A percentile compares a stretch with the other conserved stretches of the same genome.
These are phyloP conservation scores for Peromyscus polionotus DNA, from an alignment of 2,113 vertebrate species.

Conservation along the genomic window DNA sequence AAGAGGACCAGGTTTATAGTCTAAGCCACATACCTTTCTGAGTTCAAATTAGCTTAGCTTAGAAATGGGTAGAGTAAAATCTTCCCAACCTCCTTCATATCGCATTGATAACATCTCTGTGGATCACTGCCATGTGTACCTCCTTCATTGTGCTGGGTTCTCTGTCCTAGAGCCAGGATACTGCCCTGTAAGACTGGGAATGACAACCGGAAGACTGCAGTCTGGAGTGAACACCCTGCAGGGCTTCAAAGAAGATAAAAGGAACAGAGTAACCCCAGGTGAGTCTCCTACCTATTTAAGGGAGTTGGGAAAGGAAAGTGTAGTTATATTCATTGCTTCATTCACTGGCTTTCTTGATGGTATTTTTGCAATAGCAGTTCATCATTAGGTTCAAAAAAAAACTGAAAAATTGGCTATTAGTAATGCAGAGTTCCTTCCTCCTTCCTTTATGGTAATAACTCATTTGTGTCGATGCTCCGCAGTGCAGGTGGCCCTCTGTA, in stretches of 20 bases:
- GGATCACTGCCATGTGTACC: accelerated
- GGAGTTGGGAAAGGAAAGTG: not conserved
- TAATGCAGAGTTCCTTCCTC: slow-evolving; percentile 34
- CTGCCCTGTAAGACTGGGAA: slow-evolving; percentile 94
- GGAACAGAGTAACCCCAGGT: slow-evolving; percentile 97
- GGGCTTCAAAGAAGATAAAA: slow-evolving; percentile 98
- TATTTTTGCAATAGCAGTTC: slow-evolving; percentile 3
- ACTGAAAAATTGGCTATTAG: not conserved
- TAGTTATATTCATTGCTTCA: not conserved
- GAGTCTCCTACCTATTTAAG: slow-evolving; percentile 5
- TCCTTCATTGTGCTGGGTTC: not conserved
- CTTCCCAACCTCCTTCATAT: not conserved
- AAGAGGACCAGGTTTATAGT: not conserved
- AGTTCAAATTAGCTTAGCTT: slow-evolving; percentile 1
- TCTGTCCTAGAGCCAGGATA: slow-evolving; percentile 91
- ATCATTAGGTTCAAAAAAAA: slow-evolving; percentile 29
- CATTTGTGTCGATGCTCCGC: not conserved
- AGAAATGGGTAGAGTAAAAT: not conserved
- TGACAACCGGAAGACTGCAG: slow-evolving; percentile 95
- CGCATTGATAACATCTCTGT: accelerated
- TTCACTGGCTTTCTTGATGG: not conserved
- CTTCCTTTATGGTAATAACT: not conserved
- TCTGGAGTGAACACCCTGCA: slow-evolving; percentile 95
- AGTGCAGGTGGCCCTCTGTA: not conserved
- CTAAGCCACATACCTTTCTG: not conserved